Evolutionary conservation across 2,888 invertebrate species (phyloP), one percentile per base, ranked within the genome.

Genomic region (Crioceris asparagi): DNA sequence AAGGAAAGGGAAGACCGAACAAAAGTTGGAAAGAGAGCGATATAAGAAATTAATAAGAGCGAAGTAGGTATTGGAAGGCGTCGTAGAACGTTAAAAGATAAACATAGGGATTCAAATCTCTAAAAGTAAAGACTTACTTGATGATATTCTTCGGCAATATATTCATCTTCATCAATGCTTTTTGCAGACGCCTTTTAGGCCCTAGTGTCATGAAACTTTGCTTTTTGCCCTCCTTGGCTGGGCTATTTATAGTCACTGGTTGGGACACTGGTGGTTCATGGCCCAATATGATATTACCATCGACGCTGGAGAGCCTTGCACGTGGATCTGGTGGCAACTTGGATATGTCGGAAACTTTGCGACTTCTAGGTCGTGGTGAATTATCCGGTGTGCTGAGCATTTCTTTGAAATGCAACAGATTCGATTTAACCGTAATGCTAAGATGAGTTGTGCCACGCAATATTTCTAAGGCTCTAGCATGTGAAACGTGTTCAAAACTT

Each of bases 341-440:
- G 32, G 75, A 72, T 56, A 79, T 78, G 59, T 83, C 79, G 14
- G 54, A 55, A 16, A 57, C 55, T 44, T 56, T 57, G 30, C 60
- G 44, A 27, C 77, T 74, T 53, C 83, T 72, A 27, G 81, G 79
- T 49, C 83, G 69, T n/a, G 83, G 82, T 26, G 83, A 84, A 63
- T 82, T 85, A 53, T 86, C 86, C 34, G 85, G 83, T 56, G 80
- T 75, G 46, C 75, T 73, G 36, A 80, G 61, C 77, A 81, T 78
- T 61, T 81, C 79, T 60, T 81, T 81, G 55, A 81, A 81, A 63
- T 88, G 85, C 59, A 94, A 72, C 54, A 97, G 74, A 70, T 98
- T 98, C 56, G 92, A 94, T 68, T 94, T 96, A 34, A 98, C 91
- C 37, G 91, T 90, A 50, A 98, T 86, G 62, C 91, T 88, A 43